phyloP scores from a whole-genome alignment of 2,888 invertebrate species.

The Agrochola macilenta region DNA sequence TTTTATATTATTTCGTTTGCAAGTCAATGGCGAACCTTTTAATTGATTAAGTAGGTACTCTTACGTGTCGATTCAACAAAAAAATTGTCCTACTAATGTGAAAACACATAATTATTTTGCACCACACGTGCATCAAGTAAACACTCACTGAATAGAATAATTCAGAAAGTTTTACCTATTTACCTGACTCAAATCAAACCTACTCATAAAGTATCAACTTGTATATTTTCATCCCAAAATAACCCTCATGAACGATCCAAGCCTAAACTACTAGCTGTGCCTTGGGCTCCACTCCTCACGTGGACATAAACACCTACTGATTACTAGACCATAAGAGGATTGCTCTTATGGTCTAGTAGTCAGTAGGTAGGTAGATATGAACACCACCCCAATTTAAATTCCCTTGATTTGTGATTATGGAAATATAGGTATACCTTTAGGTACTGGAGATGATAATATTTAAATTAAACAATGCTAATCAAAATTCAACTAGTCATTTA shows the following conservation, averaged over 20 bases:
- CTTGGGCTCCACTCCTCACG: neutral
- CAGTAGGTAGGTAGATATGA: neutral
- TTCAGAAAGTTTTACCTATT: neutral
- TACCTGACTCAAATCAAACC: neutral
- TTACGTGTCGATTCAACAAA: neutral
- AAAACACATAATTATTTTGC: neutral
- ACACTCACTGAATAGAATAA: neutral
- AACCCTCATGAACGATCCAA: neutral
- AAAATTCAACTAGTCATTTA: neutral
- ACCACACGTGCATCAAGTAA: neutral
- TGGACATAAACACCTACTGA: neutral
- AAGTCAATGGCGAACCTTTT: neutral
- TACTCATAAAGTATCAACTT: neutral
- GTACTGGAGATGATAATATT: neutral
- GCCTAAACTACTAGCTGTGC: neutral
- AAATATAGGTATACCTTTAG: neutral
- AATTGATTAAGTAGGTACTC: neutral
- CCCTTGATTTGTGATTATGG: neutral
- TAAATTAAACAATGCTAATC: neutral
- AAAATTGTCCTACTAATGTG: neutral
- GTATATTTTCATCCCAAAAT: neutral
- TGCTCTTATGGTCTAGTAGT: too few relatives aligned
- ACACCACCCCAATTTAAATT: neutral
- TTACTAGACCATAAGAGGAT: too few relatives aligned
- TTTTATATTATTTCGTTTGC: too few relatives aligned